These are phyloP conservation scores for Nebria brevicollis DNA, from an alignment of 2,888 invertebrate genomes.

Conservation along the genomic window DNA sequence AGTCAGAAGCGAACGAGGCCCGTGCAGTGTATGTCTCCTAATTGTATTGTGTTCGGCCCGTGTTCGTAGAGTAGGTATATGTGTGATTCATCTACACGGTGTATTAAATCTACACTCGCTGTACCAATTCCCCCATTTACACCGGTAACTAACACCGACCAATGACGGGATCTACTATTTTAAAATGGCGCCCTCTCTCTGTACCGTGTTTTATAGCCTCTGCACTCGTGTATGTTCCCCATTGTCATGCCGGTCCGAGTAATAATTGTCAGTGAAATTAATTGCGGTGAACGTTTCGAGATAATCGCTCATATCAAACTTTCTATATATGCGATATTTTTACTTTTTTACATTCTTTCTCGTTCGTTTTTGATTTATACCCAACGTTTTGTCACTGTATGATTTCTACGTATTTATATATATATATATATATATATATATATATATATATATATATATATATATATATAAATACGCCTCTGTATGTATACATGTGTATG, in stretches of 20 bases:
- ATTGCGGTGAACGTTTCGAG: not conserved
- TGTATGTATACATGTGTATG: too few relatives aligned
- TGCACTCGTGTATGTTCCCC: not conserved
- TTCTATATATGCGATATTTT: not conserved
- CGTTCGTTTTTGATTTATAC: not conserved
- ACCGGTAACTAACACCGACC: not conserved
- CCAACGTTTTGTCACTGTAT: too few relatives aligned
- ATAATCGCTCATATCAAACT: constrained; percentile 1
- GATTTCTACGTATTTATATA: not conserved
- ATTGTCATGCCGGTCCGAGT: not conserved
- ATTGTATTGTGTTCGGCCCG: not conserved
- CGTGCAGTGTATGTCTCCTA: not conserved
- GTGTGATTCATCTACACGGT: constrained; percentile 1
- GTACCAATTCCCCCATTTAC: not conserved
- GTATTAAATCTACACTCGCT: not conserved
- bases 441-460: constrained; percentile 14
- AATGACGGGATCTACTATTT: not conserved
- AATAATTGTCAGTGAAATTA: not conserved
- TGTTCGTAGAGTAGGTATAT: not conserved
- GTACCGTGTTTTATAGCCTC: not conserved
- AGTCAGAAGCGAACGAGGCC: not conserved
- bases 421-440: constrained; percentile 2
- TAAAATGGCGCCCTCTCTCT: not conserved
- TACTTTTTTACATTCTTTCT: not conserved
- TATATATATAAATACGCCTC: not conserved